A percentile compares a stretch with the other conserved stretches of the same genome.
phyloP scores from a whole-genome alignment of 1,140 invertebrate species.

The Magallana angulata region DNA sequence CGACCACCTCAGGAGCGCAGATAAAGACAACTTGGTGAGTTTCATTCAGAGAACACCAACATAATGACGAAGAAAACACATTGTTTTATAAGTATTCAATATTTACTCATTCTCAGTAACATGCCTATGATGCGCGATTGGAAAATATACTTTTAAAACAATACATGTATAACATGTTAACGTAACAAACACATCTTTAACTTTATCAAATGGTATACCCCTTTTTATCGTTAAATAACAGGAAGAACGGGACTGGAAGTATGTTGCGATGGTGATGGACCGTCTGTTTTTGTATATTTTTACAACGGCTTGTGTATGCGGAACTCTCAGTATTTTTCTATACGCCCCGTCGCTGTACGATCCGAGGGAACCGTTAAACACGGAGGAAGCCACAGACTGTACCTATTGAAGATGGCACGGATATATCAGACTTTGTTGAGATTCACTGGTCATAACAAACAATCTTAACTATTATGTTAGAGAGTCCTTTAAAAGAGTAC shows the following conservation, averaged over 20 bases:
- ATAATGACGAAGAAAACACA: too few relatives aligned
- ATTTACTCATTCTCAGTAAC: too few relatives aligned
- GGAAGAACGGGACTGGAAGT: slow-evolving; percentile 93
- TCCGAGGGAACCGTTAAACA: slow-evolving; percentile 86
- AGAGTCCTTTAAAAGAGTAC: too few relatives aligned
- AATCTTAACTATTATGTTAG: too few relatives aligned
- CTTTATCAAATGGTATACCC: not conserved
- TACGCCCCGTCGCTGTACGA: slow-evolving; percentile 97
- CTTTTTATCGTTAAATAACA: slow-evolving; percentile 56
- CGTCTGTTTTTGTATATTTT: slow-evolving; percentile 98
- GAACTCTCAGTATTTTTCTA: slow-evolving; percentile 89
- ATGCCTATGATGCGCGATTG: too few relatives aligned
- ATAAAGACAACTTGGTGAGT: slow-evolving; percentile 72
- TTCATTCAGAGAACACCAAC: too few relatives aligned
- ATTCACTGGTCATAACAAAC: too few relatives aligned
- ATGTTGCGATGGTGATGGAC: slow-evolving; percentile 99
- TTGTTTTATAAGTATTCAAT: too few relatives aligned
- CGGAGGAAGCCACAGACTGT: slow-evolving; percentile 52
- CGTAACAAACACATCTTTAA: too few relatives aligned
- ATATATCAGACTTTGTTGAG: too few relatives aligned
- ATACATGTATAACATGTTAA: too few relatives aligned
- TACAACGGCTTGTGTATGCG: slow-evolving; percentile 94
- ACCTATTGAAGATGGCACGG: slow-evolving; percentile 12
- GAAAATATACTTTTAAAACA: too few relatives aligned
- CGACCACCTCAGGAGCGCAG: slow-evolving; percentile 90